A percentile compares a stretch with the other conserved stretches of the same genome.
Evolutionary conservation across 37 sponge, comb jelly and placozoan genomes (phyloP).

Genomic region (Aplysina aerophoba): DNA sequence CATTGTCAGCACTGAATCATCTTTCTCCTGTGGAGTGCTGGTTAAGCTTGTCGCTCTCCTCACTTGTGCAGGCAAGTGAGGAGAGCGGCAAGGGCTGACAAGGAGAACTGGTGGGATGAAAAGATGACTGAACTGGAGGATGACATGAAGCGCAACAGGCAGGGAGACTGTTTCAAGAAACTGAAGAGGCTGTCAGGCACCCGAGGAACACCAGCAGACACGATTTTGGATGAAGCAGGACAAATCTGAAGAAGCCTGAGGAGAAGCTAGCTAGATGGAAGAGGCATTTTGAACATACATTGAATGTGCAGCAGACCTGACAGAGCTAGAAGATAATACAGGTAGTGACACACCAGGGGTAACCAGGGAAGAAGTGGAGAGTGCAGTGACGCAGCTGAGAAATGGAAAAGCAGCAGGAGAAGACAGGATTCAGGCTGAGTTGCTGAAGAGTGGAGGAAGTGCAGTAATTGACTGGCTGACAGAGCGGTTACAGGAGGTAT

Average conservation of each 20-base stretch:
- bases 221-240: no score
- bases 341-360: no score
- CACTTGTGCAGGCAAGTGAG: background rate
- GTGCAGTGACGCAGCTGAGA: background rate
- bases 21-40: no score
- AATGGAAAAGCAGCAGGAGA: constrained; percentile 8
- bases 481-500: no score
- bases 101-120: background rate
- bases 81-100: background rate
- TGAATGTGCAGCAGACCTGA: no score
- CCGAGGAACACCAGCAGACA: no score
- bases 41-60: no score
- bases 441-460: background rate
- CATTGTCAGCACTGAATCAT: no score
- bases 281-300: no score
- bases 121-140: background rate
- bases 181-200: background rate
- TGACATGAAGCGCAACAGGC: background rate
- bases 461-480: background rate
- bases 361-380: background rate
- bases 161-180: background rate
- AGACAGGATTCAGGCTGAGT: background rate
- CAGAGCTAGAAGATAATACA: no score
- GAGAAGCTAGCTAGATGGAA: no score
- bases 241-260: no score